Conservation (phyloP, 2,113 vertebrate species). For the Phylloscopus whistleri region DNA sequence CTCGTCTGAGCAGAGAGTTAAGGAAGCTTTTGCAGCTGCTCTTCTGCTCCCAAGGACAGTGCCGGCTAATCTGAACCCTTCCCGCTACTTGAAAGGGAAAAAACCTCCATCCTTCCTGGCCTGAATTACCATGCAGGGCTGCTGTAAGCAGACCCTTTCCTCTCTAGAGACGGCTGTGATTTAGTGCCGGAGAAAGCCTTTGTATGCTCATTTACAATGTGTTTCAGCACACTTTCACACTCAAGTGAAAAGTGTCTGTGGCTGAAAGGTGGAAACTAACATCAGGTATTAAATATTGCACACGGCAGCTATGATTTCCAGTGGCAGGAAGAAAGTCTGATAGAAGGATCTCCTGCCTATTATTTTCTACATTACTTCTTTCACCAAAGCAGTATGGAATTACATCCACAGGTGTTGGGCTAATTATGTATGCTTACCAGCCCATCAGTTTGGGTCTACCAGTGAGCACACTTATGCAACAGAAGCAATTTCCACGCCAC, state of each 20-base stretch:
- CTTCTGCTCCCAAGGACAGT: neutral
- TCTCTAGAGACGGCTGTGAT: neutral
- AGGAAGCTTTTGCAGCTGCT: neutral
- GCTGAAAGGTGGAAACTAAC: slow-evolving; percentile 25
- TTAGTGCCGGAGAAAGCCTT: neutral
- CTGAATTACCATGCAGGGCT: neutral
- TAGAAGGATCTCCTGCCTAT: neutral
- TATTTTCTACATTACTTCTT: neutral
- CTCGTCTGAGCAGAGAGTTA: neutral
- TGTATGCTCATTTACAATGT: neutral
- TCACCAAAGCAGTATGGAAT: neutral
- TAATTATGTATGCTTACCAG: slow-evolving; percentile 4
- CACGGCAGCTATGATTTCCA: neutral
- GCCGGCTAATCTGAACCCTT: neutral
- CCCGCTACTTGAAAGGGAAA: neutral
- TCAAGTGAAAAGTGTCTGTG: slow-evolving; percentile 11
- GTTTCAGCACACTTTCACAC: neutral
- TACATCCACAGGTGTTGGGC: neutral
- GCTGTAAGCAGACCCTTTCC: neutral
- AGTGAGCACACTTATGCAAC: slow-evolving; percentile 46
- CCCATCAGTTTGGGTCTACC: slow-evolving; percentile 10
- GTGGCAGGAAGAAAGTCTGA: neutral
- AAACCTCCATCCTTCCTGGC: neutral
- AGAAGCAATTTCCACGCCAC: slow-evolving; percentile 50
- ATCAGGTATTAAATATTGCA: slow-evolving; percentile 16